Percentiles rank a stretch among this genome's conserved stretches.
Conservation (phyloP, 1,140 invertebrate species). For the Drosophila busckii region DNA sequence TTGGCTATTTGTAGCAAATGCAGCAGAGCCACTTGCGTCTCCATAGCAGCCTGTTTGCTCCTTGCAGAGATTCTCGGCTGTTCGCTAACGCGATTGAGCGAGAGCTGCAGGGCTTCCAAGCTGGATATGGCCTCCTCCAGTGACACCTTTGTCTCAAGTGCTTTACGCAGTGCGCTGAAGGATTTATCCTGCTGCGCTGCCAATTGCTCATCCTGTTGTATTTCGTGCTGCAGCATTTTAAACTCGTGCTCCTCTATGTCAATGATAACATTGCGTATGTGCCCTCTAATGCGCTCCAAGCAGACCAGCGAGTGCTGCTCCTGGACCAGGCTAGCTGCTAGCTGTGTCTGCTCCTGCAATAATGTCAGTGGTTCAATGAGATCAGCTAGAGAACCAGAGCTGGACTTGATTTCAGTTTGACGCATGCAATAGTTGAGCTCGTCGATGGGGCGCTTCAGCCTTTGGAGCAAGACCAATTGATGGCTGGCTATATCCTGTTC, state of each 20-base stretch:
- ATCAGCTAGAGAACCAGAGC: conserved; percentile 66
- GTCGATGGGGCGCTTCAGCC: conserved; percentile 67
- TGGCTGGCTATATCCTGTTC: conserved; percentile 66
- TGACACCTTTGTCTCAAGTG: conserved; percentile 59
- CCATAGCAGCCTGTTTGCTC: conserved; percentile 33
- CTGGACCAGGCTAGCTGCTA: too few relatives aligned
- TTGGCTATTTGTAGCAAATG: conserved; percentile 54
- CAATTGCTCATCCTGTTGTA: conserved; percentile 58
- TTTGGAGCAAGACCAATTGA: conserved; percentile 61
- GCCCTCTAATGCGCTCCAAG: conserved; percentile 54
- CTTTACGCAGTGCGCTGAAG: conserved; percentile 57
- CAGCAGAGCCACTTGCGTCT: conserved; percentile 50
- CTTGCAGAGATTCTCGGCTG: conserved; percentile 20
- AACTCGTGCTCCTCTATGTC: conserved; percentile 74
- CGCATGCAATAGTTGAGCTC: conserved; percentile 77
- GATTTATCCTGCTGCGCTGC: conserved; percentile 59
- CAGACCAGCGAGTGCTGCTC: conserved; percentile 45
- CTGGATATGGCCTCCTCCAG: conserved; percentile 54
- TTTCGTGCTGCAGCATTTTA: conserved; percentile 67
- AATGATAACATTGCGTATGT: conserved; percentile 62
- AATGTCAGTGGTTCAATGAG: conserved; percentile 74
- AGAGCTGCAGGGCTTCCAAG: conserved; percentile 50
- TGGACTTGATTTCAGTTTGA: conserved; percentile 72
- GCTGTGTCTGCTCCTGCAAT: conserved; percentile 58
- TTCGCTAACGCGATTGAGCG: conserved; percentile 44